Evolutionary conservation across 2,113 vertebrate species (phyloP).

Genomic region (Periophthalmodon schlosseri): DNA sequence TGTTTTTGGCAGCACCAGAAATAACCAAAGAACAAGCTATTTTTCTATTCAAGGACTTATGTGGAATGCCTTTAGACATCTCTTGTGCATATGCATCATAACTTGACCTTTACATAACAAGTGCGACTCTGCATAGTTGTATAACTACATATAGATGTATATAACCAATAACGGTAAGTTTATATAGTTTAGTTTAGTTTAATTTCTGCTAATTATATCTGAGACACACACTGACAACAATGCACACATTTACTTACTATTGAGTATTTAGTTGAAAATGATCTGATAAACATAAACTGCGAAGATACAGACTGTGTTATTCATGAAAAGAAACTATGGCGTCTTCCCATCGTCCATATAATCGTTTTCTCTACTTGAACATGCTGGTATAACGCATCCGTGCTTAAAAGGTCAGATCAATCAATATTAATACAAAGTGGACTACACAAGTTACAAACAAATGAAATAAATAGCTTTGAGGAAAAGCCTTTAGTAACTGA

Average conservation of each 20-base stretch:
- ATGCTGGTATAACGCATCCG: not conserved
- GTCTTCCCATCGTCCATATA: not conserved
- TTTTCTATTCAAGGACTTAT: not conserved
- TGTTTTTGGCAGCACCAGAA: not conserved
- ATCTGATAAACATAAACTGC: not conserved
- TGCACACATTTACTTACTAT: too few relatives aligned
- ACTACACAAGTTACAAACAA: not conserved
- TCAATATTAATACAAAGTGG: not conserved
- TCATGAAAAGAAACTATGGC: not conserved
- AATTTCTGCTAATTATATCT: not conserved
- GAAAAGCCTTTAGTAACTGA: conserved; percentile 28
- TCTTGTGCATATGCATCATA: not conserved
- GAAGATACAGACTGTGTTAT: not conserved
- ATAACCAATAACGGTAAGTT: too few relatives aligned
- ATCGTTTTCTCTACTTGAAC: not conserved
- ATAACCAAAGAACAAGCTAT: not conserved
- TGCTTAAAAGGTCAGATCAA: not conserved
- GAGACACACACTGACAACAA: not conserved
- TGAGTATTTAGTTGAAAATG: too few relatives aligned
- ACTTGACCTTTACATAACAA: not conserved
- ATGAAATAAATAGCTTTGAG: not conserved
- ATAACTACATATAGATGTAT: not conserved
- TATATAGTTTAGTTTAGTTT: too few relatives aligned
- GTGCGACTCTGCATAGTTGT: not conserved
- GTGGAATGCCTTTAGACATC: not conserved